A percentile compares a stretch with the other conserved stretches of the same genome.
Conservation (phyloP, 2,113 vertebrate species). For the Scomber colias region DNA sequence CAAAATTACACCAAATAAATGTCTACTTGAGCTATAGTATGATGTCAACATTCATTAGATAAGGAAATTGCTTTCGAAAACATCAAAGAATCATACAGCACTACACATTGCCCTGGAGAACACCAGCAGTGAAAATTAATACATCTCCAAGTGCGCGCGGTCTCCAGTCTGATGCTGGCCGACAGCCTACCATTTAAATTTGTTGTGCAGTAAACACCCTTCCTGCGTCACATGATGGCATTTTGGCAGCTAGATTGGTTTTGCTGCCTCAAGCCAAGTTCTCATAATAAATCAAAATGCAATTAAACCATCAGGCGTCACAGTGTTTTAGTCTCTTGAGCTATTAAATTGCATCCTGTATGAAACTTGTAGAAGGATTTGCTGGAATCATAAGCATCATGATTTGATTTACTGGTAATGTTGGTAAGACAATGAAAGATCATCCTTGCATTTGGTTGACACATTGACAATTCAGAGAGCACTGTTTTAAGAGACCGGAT, state of each 20-base stretch:
- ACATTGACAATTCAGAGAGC: slow-evolving; percentile 2
- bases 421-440: neutral
- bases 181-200: neutral
- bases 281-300: slow-evolving; percentile 39
- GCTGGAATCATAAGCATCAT: neutral
- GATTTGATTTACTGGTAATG: slow-evolving; percentile 9
- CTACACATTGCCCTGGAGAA: neutral
- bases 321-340: slow-evolving; percentile 24
- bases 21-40: neutral
- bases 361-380: slow-evolving; percentile 27
- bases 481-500: neutral
- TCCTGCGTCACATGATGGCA: slow-evolving; percentile 7
- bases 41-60: neutral
- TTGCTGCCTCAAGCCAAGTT: slow-evolving; percentile 16
- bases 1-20: neutral
- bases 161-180: neutral
- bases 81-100: neutral
- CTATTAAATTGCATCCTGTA: slow-evolving; percentile 16
- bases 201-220: slow-evolving; percentile 26
- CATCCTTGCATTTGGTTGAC: slow-evolving; percentile 1
- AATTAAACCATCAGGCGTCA: slow-evolving; percentile 40
- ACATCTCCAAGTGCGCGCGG: neutral
- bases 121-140: slow-evolving; percentile 12
- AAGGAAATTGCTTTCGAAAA: neutral
- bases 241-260: slow-evolving; percentile 35